Conservation (phyloP, 2,797 vertebrate species). For the Tympanoctomys barrerae region DNA sequence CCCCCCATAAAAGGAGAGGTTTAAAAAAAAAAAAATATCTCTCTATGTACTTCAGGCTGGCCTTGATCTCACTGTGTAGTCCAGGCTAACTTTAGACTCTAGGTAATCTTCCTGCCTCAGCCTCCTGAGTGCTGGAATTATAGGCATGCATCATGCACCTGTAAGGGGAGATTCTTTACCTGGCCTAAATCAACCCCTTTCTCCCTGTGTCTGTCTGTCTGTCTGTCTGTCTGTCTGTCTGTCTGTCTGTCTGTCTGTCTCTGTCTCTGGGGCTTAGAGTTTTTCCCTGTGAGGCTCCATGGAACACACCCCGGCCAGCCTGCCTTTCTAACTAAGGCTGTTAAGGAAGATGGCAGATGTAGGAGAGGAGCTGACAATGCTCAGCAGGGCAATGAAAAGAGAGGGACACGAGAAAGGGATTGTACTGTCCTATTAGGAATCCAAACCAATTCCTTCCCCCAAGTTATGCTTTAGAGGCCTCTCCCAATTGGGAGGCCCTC, state of each 20-base stretch:
- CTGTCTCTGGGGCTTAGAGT: background rate
- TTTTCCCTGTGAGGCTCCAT: background rate
- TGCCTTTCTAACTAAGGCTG: conserved; percentile 34
- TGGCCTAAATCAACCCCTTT: background rate
- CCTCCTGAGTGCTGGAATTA: background rate
- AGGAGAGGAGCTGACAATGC: background rate
- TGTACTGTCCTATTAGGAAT: background rate
- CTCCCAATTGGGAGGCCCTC: conserved; percentile 26
- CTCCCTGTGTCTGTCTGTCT: background rate
- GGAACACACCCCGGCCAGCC: background rate
- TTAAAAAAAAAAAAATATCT: background rate
- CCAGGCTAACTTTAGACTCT: background rate
- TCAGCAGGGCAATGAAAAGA: conserved; percentile 73
- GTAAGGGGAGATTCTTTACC: background rate
- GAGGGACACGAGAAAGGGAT: background rate
- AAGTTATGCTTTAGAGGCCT: background rate
- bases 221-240: background rate
- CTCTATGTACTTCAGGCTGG: background rate
- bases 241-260: background rate
- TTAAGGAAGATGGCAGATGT: conserved; percentile 45
- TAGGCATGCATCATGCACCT: background rate
- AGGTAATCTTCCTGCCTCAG: background rate
- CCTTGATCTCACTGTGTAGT: background rate
- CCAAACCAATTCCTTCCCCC: background rate
- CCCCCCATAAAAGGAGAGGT: background rate